phyloP scores from a whole-genome alignment of 2,113 vertebrate genomes.

The Eurystomus gularis region DNA sequence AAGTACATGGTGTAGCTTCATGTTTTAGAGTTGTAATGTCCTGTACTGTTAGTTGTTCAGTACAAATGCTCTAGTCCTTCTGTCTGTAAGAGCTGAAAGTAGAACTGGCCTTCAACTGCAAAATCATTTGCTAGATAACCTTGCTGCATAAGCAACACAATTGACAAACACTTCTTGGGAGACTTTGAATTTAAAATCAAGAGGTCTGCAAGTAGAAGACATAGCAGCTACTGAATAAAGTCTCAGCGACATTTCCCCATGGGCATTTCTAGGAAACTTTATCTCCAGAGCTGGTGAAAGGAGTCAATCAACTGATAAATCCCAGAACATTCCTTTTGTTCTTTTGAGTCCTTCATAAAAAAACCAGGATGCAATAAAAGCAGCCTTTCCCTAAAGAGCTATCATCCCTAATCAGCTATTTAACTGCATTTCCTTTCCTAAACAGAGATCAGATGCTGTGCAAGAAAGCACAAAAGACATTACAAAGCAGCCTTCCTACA shows the following conservation, averaged over 20 bases:
- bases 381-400: slow-evolving; percentile 7
- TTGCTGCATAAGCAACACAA: neutral
- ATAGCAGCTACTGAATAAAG: neutral
- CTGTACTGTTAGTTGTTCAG: neutral
- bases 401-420: slow-evolving; percentile 1
- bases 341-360: slow-evolving; percentile 1
- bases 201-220: neutral
- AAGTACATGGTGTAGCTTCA: neutral
- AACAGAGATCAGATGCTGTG: slow-evolving; percentile 46
- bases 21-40: neutral
- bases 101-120: neutral
- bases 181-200: neutral
- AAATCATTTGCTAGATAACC: neutral
- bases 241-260: neutral
- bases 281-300: neutral
- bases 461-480: slow-evolving; percentile 41
- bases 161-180: neutral
- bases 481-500: slow-evolving; percentile 42
- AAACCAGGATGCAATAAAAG: slow-evolving; percentile 7
- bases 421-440: slow-evolving; percentile 46
- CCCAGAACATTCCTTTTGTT: neutral
- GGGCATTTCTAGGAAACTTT: slow-evolving; percentile 16
- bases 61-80: neutral
- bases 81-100: neutral
- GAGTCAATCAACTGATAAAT: slow-evolving; percentile 7